Percentiles rank a stretch among this genome's conserved stretches.
phyloP scores from a whole-genome alignment of 2,113 vertebrate genomes.

The Ariopsis seemanni region DNA sequence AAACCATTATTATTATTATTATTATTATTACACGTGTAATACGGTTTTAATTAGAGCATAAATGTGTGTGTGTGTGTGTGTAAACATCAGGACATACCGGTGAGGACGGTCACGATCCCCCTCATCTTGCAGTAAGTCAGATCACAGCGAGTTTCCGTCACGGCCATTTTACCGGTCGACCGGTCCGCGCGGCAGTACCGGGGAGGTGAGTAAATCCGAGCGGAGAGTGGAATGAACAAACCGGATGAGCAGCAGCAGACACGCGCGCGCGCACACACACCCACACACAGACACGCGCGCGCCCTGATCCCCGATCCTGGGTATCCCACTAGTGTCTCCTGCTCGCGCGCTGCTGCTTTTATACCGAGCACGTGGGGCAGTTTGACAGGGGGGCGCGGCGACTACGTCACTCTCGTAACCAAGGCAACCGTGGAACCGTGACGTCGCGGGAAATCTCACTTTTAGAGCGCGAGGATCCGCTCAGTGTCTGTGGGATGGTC shows the following conservation, averaged over 20 bases:
- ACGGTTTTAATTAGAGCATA: background rate
- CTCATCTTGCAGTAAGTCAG: constrained; percentile 80
- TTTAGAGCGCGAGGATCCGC: constrained; percentile 5
- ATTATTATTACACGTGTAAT: background rate
- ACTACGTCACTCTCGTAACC: constrained; percentile 64
- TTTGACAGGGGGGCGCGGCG: constrained; percentile 43
- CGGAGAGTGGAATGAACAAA: background rate
- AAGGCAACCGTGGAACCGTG: constrained; percentile 60
- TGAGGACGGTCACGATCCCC: constrained; percentile 72
- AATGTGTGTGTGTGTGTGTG: too few species aligned
- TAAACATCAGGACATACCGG: constrained; percentile 64
- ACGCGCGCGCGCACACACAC: background rate
- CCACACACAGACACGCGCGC: background rate
- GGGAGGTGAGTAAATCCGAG: background rate
- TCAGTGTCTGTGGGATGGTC: background rate
- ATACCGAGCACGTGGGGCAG: constrained; percentile 67
- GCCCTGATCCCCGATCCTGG: background rate
- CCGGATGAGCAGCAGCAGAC: background rate
- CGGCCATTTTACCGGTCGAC: constrained; percentile 62
- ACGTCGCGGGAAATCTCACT: constrained; percentile 71
- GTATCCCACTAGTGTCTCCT: background rate
- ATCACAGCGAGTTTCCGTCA: constrained; percentile 75
- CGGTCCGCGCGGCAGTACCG: too few species aligned
- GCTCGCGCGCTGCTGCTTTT: constrained; percentile 41
- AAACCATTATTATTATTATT: background rate